Percentiles rank a stretch among this genome's conserved stretches.
phyloP scores from a whole-genome alignment of 2,888 invertebrate species.

The Dynastes maya region DNA sequence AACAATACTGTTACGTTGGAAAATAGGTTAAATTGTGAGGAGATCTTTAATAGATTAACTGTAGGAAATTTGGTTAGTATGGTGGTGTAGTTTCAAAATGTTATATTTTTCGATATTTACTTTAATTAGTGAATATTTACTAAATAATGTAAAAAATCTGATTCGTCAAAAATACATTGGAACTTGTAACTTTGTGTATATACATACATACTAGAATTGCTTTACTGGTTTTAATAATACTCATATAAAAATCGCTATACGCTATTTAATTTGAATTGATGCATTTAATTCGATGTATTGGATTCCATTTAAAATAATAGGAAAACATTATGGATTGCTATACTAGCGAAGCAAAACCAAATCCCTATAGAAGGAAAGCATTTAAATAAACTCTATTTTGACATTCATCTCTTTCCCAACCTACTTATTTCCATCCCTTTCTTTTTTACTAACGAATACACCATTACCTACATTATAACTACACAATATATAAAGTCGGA shows the following conservation, averaged over 20 bases:
- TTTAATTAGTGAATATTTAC: too few relatives aligned
- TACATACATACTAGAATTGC: too few relatives aligned
- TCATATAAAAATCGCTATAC: background rate
- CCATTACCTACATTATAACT: background rate
- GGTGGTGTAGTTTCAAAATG: too few relatives aligned
- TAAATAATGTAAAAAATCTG: too few relatives aligned
- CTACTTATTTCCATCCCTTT: conserved; percentile 20
- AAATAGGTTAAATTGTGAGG: too few relatives aligned
- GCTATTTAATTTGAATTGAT: conserved; percentile 23
- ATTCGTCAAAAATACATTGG: too few relatives aligned
- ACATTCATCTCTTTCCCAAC: background rate
- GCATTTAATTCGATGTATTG: conserved; percentile 20
- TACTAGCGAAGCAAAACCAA: background rate
- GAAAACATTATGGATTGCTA: background rate
- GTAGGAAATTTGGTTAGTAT: too few relatives aligned
- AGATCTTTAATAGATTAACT: too few relatives aligned
- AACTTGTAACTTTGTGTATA: too few relatives aligned
- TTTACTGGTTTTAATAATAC: background rate
- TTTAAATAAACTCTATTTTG: background rate
- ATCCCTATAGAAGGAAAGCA: background rate
- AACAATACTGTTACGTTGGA: too few relatives aligned
- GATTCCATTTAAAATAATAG: background rate
- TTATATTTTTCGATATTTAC: too few relatives aligned
- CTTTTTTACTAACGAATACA: background rate
- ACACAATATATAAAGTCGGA: background rate